Percentiles rank a stretch among this genome's conserved stretches.
Evolutionary conservation across 2,797 vertebrate species (phyloP).

Genomic region (Ispidina picta): DNA sequence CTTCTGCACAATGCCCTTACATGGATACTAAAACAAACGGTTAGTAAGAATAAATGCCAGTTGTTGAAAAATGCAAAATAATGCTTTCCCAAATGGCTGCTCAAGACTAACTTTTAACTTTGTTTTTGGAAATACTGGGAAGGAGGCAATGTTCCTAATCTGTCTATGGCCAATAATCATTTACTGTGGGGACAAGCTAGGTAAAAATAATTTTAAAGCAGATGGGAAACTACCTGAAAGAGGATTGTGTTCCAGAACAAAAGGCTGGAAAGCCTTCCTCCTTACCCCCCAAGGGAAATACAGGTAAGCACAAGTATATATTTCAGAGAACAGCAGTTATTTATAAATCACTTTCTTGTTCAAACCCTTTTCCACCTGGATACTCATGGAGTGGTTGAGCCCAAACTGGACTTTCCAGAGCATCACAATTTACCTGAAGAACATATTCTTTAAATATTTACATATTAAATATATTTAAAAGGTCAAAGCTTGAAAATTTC

Average conservation of each 20-base stretch:
- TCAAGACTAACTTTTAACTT: constrained; percentile 22
- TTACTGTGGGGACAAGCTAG: not conserved
- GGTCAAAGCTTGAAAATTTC: not conserved
- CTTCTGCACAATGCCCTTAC: not conserved
- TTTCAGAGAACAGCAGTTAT: not conserved
- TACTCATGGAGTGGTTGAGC: not conserved
- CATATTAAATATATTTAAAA: not conserved
- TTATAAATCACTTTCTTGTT: not conserved
- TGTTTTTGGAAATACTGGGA: not conserved
- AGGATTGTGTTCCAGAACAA: not conserved
- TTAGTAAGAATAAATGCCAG: constrained; percentile 35
- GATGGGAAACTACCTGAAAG: constrained; percentile 3
- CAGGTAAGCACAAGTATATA: not conserved
- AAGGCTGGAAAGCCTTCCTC: not conserved
- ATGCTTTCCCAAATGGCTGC: not conserved
- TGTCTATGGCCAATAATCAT: not conserved
- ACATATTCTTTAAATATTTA: not conserved
- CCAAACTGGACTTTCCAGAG: not conserved
- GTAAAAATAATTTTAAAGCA: constrained; percentile 15
- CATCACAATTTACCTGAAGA: not conserved
- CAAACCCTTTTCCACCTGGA: not conserved
- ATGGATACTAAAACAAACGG: constrained; percentile 37
- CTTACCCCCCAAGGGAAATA: not conserved
- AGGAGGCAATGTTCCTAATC: constrained; percentile 5
- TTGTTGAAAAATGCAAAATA: constrained; percentile 14